Base-by-base conservation (phyloP, 2,888 invertebrate genomes). In the Amblyjoppa proteus region DNA sequence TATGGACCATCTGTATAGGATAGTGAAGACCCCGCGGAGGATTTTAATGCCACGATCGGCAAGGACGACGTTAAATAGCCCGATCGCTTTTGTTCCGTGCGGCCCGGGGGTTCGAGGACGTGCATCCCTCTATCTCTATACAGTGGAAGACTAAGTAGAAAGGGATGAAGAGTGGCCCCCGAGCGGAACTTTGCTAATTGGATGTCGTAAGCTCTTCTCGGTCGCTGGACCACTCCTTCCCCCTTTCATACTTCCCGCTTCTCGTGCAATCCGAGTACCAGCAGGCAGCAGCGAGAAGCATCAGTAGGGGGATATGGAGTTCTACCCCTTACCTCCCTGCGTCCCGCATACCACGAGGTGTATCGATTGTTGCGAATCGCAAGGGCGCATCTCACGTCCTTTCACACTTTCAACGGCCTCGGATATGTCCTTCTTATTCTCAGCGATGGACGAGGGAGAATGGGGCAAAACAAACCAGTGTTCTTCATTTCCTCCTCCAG, bases 141-240 rank as follows among this genome's bases (percentile, higher is more conserved):
- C 31, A 64, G 41, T 25, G 49, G 28, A 28, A 69, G 45, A 58
- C n/a, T 16, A 34, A 82, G 38, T 56, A 49, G 68, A 51, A 53
- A 49, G 75, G 31, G 76, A 51, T 49, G 61, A 73, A 28, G 53
- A 71, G 71, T 38, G 53, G 51, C 53, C 53, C 56, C 64, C 34
- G 16, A 83, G 80, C 81, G 81, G 77, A 81, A 86, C 83, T 86
- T 83, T 51, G 79, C 84, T 87, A 87, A 87, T 87, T 87, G 84
- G 81, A 87, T 87, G 86, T 87, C 84, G 80, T 82, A 87, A 84
- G 81, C 86, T 84, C 84, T 77, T 79, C 58, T 75, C 71, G 78
- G 56, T 85, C 28, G 71, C 66, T 68, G 51, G 74, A 68, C 61
- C 71, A 80, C 51, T 51, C 38, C 28, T 51, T 49, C 45, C 69